Evolutionary conservation across 2,797 vertebrate genomes (phyloP), one percentile per base, ranked within the genome.

Genomic region (Poeciliopsis presidionis): DNA sequence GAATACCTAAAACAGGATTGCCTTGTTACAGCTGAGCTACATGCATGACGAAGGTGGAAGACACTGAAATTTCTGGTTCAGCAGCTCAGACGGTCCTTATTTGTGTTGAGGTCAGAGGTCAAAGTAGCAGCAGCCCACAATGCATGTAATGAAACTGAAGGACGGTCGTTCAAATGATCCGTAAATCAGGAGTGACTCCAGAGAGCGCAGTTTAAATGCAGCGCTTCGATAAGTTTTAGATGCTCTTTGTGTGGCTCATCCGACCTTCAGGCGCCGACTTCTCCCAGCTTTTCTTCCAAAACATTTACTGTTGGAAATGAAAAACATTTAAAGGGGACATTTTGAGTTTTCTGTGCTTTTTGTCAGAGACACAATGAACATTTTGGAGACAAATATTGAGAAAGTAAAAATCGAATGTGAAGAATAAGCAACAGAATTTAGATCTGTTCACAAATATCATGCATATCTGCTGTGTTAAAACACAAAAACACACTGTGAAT

Each of bases 51-150:
- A 28, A 16, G n/a, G 5, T 5, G 33, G 14, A 30, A 28, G 0
- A 16, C 72, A 14, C 28, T 75, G 49, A 65, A 22, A 59, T 78
- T 33, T 79, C 20, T 81, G 83, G 22, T 80, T 85, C 76, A 51
- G 5, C 36, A 53, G 0, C 25, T 20, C 51, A 30, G n/a, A 70
- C 0, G n/a, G 53, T 7, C 20, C 1, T 82, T 39, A 57, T 28
- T 12, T 28, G 1, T 7, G 20, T 47, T 33, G 49, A 65, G 90
- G 85, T 87, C 82, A 81, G 72, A 36, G 83, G 86, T 86, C 83
- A 81, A 30, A 61, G 70, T 70, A 28, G 79, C 65, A 1, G 51
- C 3, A 1, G 11, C 49, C 30, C 49, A 53, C 1, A 14, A 9
- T 9, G 20, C 75, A 55, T 53, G 72, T 51, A 67, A 79, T 86